These are phyloP conservation scores for Nephrotoma appendiculata DNA, from an alignment of 2,888 invertebrate genomes.

Conservation along the genomic window DNA sequence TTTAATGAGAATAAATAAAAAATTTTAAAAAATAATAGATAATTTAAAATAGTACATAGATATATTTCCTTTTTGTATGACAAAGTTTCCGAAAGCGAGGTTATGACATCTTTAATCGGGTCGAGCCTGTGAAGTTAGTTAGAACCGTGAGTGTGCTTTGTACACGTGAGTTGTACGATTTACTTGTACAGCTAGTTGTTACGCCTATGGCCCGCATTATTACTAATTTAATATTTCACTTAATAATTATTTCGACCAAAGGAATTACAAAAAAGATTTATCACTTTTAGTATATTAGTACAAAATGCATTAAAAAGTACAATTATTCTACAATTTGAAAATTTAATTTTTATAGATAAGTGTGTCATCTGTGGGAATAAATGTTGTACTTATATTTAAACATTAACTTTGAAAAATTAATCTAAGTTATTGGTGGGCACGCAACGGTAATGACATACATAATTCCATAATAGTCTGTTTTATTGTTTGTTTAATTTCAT, in stretches of 20 bases:
- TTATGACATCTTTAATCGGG: too few relatives aligned
- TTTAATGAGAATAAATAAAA: too few relatives aligned
- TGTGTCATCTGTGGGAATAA: background rate
- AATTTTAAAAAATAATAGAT: too few relatives aligned
- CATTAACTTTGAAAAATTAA: background rate
- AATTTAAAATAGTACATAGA: too few relatives aligned
- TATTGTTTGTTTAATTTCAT: background rate
- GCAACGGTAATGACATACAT: background rate
- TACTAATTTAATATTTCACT: too few relatives aligned
- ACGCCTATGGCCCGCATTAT: background rate
- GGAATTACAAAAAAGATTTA: background rate
- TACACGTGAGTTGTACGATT: too few relatives aligned
- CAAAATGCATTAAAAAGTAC: background rate
- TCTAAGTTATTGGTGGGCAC: background rate
- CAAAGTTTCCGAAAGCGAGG: too few relatives aligned
- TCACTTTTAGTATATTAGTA: background rate
- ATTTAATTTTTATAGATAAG: background rate
- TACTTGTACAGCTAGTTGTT: too few relatives aligned
- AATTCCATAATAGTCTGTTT: background rate
- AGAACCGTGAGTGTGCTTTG: too few relatives aligned
- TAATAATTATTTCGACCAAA: background rate
- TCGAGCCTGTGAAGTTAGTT: too few relatives aligned
- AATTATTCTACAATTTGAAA: background rate
- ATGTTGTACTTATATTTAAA: background rate
- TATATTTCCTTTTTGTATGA: too few relatives aligned